Evolutionary conservation across 2,113 vertebrate species (phyloP).

Genomic region (Spea multiplicata): DNA sequence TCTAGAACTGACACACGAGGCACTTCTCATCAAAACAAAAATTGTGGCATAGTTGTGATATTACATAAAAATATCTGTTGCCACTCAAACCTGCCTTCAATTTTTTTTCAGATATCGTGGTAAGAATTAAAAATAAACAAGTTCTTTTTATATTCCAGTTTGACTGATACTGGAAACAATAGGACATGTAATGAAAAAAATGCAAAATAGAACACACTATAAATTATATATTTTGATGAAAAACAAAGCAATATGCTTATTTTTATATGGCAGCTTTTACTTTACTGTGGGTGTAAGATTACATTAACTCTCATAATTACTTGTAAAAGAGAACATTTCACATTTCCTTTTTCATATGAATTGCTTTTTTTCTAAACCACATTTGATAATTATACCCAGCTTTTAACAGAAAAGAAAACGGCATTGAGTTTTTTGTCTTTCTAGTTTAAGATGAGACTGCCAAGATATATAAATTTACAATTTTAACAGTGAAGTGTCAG

Average conservation of each 20-base stretch:
- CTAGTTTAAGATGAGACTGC: constrained; percentile 48
- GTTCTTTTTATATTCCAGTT: no score
- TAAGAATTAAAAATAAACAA: no score
- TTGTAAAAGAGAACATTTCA: constrained; percentile 20
- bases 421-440: constrained; percentile 41
- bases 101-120: no score
- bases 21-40: no score
- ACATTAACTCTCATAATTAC: constrained; percentile 45
- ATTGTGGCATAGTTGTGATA: no score
- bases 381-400: constrained; percentile 43
- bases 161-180: no score
- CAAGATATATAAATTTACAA: constrained; percentile 33
- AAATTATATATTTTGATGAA: not conserved
- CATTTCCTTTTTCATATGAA: constrained; percentile 48
- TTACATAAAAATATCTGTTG: no score
- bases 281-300: constrained; percentile 22
- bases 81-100: no score
- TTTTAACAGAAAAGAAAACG: constrained; percentile 51
- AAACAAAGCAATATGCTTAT: constrained; percentile 18
- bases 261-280: constrained; percentile 13
- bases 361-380: constrained; percentile 44
- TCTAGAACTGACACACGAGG: no score
- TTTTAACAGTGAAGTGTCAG: constrained; percentile 45
- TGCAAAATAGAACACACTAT: no score
- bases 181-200: no score